phyloP scores from a whole-genome alignment of 2,888 invertebrate species.

The Limnephilus auricula region DNA sequence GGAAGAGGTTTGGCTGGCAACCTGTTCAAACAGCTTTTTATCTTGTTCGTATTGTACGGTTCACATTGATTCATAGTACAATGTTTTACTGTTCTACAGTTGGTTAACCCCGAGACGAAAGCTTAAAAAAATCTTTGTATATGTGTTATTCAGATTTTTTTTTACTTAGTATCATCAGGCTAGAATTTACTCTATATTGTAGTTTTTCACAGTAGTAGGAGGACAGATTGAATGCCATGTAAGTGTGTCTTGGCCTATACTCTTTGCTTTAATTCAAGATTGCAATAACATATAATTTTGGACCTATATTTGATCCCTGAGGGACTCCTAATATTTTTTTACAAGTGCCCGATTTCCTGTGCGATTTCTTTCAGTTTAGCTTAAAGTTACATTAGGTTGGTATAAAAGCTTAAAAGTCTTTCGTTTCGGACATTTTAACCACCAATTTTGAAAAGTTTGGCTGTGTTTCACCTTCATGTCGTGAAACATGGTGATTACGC shows the following conservation, averaged over 20 bases:
- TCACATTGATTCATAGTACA: neutral
- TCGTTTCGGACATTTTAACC: neutral
- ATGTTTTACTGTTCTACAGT: neutral
- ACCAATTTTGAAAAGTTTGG: neutral
- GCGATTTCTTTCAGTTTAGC: too few relatives aligned
- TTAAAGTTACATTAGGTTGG: too few relatives aligned
- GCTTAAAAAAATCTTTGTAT: neutral
- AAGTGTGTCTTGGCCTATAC: too few relatives aligned
- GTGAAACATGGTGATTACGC: neutral
- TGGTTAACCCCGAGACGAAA: neutral
- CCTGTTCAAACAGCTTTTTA: slow-evolving; percentile 1
- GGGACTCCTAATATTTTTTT: too few relatives aligned
- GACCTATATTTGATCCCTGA: too few relatives aligned
- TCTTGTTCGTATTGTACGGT: neutral
- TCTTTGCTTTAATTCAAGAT: too few relatives aligned
- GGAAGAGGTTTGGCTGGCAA: neutral
- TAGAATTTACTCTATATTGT: too few relatives aligned
- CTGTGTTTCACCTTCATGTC: neutral
- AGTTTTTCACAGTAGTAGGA: too few relatives aligned
- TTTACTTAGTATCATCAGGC: too few relatives aligned
- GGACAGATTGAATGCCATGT: too few relatives aligned
- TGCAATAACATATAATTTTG: too few relatives aligned
- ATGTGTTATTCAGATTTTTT: neutral
- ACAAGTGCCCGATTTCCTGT: neutral
- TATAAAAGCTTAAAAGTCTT: too few relatives aligned